A percentile compares a stretch with the other conserved stretches of the same genome.
Conservation (phyloP, 1,140 invertebrate genomes). For the Nephotettix cincticeps region DNA sequence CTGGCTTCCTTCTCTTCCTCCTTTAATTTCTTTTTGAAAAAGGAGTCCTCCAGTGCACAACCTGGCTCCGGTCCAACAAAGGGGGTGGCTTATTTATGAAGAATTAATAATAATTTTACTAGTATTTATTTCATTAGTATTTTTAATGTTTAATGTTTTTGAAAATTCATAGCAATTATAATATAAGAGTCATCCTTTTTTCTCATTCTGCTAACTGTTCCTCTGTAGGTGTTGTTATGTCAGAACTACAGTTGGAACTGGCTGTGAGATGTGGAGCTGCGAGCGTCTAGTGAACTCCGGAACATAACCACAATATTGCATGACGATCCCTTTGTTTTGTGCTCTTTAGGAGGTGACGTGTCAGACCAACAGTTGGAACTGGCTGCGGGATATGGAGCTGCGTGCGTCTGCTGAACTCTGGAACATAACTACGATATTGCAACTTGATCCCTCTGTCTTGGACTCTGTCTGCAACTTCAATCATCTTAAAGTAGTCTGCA, state of each 20-base stretch:
- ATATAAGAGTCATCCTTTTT: too few species aligned
- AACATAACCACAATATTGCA: conserved; percentile 53
- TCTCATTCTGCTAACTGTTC: too few species aligned
- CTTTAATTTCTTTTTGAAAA: too few species aligned
- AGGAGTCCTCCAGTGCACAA: too few species aligned
- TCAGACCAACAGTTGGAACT: not conserved
- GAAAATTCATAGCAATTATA: too few species aligned
- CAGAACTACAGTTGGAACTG: not conserved
- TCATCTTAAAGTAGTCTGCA: conserved; percentile 56
- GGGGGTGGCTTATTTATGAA: too few species aligned
- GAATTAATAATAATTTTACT: too few species aligned
- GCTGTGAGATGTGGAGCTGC: conserved; percentile 11
- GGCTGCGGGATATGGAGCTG: conserved; percentile 14
- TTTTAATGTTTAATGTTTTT: too few species aligned
- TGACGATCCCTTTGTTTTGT: too few species aligned
- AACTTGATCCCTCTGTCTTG: conserved; percentile 46
- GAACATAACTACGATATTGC: conserved; percentile 53
- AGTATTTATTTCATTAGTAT: too few species aligned
- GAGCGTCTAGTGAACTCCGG: conserved; percentile 56
- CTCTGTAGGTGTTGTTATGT: not conserved
- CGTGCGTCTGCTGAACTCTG: conserved; percentile 56
- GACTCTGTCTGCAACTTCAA: conserved; percentile 58
- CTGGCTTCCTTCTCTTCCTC: too few species aligned
- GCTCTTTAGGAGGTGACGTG: not conserved
- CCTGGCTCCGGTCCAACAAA: too few species aligned